These are phyloP conservation scores for Helogale parvula DNA, from an alignment of 2,113 vertebrate species.

Conservation along the genomic window DNA sequence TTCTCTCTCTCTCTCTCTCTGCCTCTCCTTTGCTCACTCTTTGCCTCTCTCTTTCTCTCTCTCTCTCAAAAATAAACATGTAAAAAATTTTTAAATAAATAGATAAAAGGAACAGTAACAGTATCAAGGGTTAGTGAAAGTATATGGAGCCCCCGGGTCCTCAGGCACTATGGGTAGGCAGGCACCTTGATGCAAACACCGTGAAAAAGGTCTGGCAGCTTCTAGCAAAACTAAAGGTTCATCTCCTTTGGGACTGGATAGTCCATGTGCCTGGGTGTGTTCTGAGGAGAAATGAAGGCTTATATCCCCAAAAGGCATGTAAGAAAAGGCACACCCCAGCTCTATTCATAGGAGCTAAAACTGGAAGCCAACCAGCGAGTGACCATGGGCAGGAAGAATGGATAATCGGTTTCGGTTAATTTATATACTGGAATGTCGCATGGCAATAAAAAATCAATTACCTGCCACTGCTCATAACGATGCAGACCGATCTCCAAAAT, in stretches of 20 bases:
- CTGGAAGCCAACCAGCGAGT: neutral
- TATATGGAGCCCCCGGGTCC: neutral
- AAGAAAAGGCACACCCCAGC: neutral
- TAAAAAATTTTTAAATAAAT: too few relatives aligned
- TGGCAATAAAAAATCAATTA: neutral
- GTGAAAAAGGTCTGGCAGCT: neutral
- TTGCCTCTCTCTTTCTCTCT: too few relatives aligned
- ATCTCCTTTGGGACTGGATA: neutral
- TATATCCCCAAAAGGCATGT: accelerated
- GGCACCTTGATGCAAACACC: accelerated
- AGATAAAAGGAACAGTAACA: neutral
- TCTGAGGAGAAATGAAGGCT: neutral
- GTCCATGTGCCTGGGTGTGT: neutral
- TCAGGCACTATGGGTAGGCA: accelerated
- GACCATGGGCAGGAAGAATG: neutral
- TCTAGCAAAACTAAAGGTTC: accelerated
- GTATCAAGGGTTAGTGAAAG: neutral
- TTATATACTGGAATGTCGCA: accelerated
- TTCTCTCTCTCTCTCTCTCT: too few relatives aligned
- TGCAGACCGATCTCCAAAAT: neutral
- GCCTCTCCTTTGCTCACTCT: too few relatives aligned
- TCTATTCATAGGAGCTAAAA: neutral
- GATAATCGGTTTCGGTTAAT: neutral
- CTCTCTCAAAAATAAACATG: too few relatives aligned
- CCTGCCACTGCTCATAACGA: accelerated